Conservation (phyloP, 2,888 invertebrate species). For the Tenthredo amoena region DNA sequence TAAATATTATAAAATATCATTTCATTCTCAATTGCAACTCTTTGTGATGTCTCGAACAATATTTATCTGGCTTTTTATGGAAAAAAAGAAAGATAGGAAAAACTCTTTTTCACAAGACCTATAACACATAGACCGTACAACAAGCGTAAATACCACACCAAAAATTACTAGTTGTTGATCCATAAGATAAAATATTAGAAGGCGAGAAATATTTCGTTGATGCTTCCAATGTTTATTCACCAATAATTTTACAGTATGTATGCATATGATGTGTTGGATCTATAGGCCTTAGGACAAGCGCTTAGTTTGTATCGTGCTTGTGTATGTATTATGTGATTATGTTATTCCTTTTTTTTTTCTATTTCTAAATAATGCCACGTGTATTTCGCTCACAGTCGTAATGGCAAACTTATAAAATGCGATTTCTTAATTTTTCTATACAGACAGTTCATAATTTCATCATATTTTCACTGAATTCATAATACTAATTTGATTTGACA, state of each 20-base stretch:
- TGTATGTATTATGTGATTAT: conserved; percentile 61
- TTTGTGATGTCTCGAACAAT: background rate
- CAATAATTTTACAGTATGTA: conserved; percentile 73
- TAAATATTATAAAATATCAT: background rate
- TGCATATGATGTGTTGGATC: conserved; percentile 70
- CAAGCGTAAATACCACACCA: background rate
- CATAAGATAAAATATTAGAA: background rate
- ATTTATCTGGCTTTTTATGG: background rate
- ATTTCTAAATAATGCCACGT: conserved; percentile 68
- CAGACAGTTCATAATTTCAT: conserved; percentile 55
- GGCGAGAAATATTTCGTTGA: conserved; percentile 50
- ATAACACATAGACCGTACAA: background rate
- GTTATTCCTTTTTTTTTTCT: conserved; percentile 59
- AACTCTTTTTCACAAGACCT: background rate
- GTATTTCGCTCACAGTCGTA: conserved; percentile 65
- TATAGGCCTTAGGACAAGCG: conserved; percentile 66
- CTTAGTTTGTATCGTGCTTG: conserved; percentile 65
- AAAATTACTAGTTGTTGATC: background rate
- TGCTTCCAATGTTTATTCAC: conserved; percentile 74
- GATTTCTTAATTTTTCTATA: conserved; percentile 59
- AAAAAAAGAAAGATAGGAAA: background rate
- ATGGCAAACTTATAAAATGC: conserved; percentile 66
- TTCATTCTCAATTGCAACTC: background rate
- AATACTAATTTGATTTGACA: conserved; percentile 74
- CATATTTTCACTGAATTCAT: conserved; percentile 59